phyloP scores from a whole-genome alignment of 2,888 invertebrate species.

The Sinohyriopsis cumingii region DNA sequence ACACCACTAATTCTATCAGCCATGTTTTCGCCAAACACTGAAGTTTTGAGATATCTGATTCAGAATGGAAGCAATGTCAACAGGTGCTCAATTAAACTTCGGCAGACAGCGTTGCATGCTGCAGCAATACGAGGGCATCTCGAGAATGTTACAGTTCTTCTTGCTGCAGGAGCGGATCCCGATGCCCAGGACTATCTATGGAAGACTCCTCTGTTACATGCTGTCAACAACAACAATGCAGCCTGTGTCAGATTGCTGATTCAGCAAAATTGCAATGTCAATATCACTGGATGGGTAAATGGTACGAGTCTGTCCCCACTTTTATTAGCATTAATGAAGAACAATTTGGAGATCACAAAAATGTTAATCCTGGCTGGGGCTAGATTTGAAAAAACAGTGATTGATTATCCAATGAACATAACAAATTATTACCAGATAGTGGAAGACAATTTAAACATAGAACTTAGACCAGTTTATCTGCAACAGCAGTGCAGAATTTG shows the following conservation, averaged over 20 bases:
- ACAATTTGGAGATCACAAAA: constrained; percentile 43
- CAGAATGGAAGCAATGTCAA: constrained; percentile 37
- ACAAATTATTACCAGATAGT: constrained; percentile 44
- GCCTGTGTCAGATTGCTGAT: constrained; percentile 38
- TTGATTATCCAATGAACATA: constrained; percentile 43
- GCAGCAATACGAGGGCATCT: constrained; percentile 42
- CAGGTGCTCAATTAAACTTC: constrained; percentile 35
- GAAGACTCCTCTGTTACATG: constrained; percentile 48
- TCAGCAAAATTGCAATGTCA: constrained; percentile 46
- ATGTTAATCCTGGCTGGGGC: constrained; percentile 50
- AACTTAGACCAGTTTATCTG: constrained; percentile 44
- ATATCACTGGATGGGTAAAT: constrained; percentile 42
- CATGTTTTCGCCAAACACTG: constrained; percentile 39
- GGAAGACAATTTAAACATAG: constrained; percentile 40
- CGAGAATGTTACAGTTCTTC: constrained; percentile 23
- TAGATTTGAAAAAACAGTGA: constrained; percentile 39
- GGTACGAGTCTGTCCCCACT: constrained; percentile 46
- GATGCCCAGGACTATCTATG: constrained; percentile 44
- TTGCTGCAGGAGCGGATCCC: constrained; percentile 37
- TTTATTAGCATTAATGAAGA: constrained; percentile 44
- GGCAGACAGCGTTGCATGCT: constrained; percentile 49
- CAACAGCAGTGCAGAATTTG: constrained; percentile 52
- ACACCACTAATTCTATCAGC: constrained; percentile 49
- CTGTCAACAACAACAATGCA: constrained; percentile 32
- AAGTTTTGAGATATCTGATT: constrained; percentile 33